phyloP scores from a whole-genome alignment of 1,140 invertebrate species.

The Idris sp. region DNA sequence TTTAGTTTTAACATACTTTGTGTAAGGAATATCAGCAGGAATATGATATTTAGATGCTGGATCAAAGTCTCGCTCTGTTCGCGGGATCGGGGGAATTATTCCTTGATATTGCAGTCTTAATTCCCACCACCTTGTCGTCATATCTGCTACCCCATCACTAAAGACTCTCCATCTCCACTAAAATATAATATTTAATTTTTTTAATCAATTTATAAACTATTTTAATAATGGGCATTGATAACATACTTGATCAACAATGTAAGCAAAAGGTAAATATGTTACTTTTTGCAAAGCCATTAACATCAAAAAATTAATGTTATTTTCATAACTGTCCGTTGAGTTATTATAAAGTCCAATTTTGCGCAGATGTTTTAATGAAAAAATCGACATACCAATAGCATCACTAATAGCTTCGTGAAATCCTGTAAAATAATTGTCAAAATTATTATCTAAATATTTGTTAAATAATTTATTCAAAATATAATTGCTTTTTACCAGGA shows the following conservation, averaged over 20 bases:
- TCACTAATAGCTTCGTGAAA: slow-evolving; percentile 95
- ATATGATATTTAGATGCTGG: slow-evolving; percentile 89
- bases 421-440: slow-evolving; percentile 75
- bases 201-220: too few species aligned
- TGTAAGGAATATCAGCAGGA: slow-evolving; percentile 83
- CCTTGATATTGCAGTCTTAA: slow-evolving; percentile 85
- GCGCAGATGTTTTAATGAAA: slow-evolving; percentile 85
- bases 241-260: slow-evolving; percentile 87
- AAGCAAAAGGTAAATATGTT: slow-evolving; percentile 88
- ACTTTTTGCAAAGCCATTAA: slow-evolving; percentile 89
- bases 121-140: slow-evolving; percentile 91
- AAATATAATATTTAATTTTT: not conserved
- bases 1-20: slow-evolving; percentile 71
- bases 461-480: too few species aligned
- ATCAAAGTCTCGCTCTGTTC: slow-evolving; percentile 88
- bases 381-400: slow-evolving; percentile 87
- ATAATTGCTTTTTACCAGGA: slow-evolving; percentile 79
- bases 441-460: too few species aligned
- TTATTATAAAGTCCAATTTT: slow-evolving; percentile 85
- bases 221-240: too few species aligned
- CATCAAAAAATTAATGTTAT: slow-evolving; percentile 89
- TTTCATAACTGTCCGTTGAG: slow-evolving; percentile 83
- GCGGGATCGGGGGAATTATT: slow-evolving; percentile 83
- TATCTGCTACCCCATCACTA: slow-evolving; percentile 84
- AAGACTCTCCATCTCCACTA: slow-evolving; percentile 88